phyloP scores from a whole-genome alignment of 2,797 vertebrate genomes.

The Myotis pilosus region DNA sequence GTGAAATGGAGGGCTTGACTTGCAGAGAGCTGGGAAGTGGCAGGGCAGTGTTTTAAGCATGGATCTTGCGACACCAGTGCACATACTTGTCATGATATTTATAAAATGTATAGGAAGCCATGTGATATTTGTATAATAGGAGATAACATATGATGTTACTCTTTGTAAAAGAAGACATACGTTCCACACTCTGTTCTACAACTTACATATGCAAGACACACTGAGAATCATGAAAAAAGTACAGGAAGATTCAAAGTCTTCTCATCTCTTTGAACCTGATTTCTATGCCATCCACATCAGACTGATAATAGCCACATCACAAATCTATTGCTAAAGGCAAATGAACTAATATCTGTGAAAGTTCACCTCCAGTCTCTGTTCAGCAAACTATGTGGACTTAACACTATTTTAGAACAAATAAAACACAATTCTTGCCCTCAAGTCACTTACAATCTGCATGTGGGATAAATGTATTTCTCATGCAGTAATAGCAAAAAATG shows the following conservation, averaged over 20 bases:
- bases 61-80: background rate
- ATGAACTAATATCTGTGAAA: background rate
- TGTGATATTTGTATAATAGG: background rate
- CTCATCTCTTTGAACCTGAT: background rate
- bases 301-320: background rate
- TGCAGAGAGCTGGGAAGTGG: background rate
- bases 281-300: background rate
- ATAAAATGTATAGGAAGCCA: background rate
- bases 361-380: background rate
- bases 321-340: background rate
- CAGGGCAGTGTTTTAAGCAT: background rate
- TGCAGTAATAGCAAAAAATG: background rate
- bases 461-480: background rate
- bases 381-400: background rate
- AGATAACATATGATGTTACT: background rate
- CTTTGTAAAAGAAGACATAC: background rate
- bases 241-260: background rate
- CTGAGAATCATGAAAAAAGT: background rate
- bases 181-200: background rate
- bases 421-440: background rate
- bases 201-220: background rate
- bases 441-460: background rate
- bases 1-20: slow-evolving; percentile 43
- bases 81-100: background rate
- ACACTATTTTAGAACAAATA: background rate